Evolutionary conservation across 1,140 invertebrate species (phyloP).

Genomic region (Nixonia krombeini): DNA sequence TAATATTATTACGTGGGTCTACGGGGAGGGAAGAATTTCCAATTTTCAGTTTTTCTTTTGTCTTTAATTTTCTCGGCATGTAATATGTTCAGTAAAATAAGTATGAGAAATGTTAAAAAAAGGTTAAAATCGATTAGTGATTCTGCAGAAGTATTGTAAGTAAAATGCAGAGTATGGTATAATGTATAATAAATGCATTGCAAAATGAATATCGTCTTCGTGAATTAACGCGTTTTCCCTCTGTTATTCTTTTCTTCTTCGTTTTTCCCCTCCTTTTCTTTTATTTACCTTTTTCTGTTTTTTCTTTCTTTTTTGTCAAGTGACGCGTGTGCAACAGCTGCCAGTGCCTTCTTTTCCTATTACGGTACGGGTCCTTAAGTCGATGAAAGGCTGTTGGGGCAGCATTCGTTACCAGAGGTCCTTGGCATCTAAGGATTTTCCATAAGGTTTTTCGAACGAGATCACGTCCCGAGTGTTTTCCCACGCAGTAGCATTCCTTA

Average conservation of each 20-base stretch:
- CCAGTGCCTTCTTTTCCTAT: slow-evolving; percentile 15
- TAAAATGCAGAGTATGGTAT: neutral
- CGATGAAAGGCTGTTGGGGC: slow-evolving; percentile 33
- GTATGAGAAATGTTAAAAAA: no score
- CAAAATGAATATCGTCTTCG: slow-evolving; percentile 15
- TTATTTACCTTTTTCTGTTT: no score
- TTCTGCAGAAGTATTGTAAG: no score
- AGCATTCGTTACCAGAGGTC: slow-evolving; percentile 21
- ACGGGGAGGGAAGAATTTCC: no score
- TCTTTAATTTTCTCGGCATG: no score
- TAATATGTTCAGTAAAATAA: no score
- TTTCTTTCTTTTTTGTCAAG: no score
- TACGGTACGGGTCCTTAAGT: slow-evolving; percentile 12
- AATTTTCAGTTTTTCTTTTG: no score
- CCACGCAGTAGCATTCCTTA: slow-evolving; percentile 8
- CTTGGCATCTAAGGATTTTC: slow-evolving; percentile 18
- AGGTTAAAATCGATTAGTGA: no score
- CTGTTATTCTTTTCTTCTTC: no score
- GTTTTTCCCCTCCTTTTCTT: no score
- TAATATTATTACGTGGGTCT: no score
- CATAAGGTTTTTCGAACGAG: slow-evolving; percentile 8
- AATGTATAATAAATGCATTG: slow-evolving; percentile 28
- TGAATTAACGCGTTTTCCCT: slow-evolving; percentile 19
- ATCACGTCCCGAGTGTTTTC: slow-evolving; percentile 18
- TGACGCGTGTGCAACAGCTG: slow-evolving; percentile 40